Base-by-base conservation (phyloP, 64 coral and sea anemone genomes). In the Stichodactyla mertensii region DNA sequence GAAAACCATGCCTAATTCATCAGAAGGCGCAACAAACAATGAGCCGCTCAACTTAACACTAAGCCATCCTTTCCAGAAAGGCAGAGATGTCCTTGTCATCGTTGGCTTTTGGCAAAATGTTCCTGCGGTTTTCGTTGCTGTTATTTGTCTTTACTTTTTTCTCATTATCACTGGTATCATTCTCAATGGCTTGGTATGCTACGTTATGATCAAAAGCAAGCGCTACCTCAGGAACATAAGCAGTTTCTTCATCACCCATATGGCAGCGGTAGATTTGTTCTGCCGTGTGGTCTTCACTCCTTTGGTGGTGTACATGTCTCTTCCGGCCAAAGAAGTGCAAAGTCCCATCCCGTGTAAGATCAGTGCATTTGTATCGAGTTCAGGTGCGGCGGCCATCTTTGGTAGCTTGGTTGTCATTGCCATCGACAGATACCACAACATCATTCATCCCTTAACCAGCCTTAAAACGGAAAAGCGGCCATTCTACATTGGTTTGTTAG, bases 221-320 rank as follows among this genome's bases (percentile, higher is more conserved):
- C 81, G 79, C 14, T 85, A 85, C 55, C 77, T 52, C 18, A 88
- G 62, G 52, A 92, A 77, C 79, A 52, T 74, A 12, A 87, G 84
- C 10, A 88, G 86, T 64, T 64, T 92, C 55, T 92, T 92, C 64
- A 92, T 92, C 16, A 79, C 82, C 22, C 91, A 92, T 57, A 55
- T 92, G 36, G 80, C 86, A 11, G 71, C 70, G 0, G 66, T 78
- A 12, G 91, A 92, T 36, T 61, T 88, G 11, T 15, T 85, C 7
- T 62, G 52, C 27, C 82, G 87, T 28, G 7, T 88, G 16, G 12
- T 85, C 5, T 18, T 86, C 9, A 20, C 67, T 7, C 86, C 86
- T 52, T 4, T 88, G 8, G 55, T 88, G 10, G 16, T 85, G 4
- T 26, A 78, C 10, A 71, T 77, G 55, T 19, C 61, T 6, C 12